These are phyloP conservation scores for Ormyrus labotus DNA, from an alignment of 2,888 invertebrate species.

Conservation along the genomic window DNA sequence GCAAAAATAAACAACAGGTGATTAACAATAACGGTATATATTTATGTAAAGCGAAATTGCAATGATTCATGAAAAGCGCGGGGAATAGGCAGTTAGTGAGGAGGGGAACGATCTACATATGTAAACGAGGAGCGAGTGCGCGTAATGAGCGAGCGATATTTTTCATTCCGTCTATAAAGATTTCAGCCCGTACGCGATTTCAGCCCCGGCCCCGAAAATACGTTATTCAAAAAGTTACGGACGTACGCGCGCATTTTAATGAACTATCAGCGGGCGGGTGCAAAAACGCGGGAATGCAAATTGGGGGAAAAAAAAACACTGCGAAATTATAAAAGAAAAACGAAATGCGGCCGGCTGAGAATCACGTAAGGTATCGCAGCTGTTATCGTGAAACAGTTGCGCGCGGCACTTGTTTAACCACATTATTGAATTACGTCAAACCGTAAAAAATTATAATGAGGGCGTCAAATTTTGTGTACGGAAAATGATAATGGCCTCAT, in stretches of 20 bases:
- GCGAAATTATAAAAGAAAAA: no score
- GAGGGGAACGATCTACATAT: not conserved
- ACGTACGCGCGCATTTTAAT: not conserved
- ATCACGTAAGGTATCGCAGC: no score
- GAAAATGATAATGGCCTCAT: no score
- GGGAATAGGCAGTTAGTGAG: not conserved
- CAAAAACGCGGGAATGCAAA: slow-evolving; percentile 1
- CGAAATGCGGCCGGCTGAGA: no score
- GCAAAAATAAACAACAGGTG: not conserved
- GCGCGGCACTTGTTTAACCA: no score
- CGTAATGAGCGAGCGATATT: slow-evolving; percentile 20
- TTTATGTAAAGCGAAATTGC: slow-evolving; percentile 12
- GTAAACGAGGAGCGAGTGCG: not conserved
- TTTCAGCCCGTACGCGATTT: not conserved
- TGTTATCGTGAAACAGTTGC: no score
- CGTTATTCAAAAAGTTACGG: not conserved
- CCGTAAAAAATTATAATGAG: no score
- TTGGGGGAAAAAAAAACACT: not conserved
- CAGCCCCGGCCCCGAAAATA: not conserved
- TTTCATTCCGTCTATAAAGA: slow-evolving; percentile 29
- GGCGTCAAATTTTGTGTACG: no score
- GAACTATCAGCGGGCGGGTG: not conserved
- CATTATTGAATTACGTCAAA: no score
- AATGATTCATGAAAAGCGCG: not conserved
- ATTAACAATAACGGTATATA: slow-evolving; percentile 18